Conservation (phyloP, 1,140 invertebrate genomes). For the Drosophila malerkotliana region DNA sequence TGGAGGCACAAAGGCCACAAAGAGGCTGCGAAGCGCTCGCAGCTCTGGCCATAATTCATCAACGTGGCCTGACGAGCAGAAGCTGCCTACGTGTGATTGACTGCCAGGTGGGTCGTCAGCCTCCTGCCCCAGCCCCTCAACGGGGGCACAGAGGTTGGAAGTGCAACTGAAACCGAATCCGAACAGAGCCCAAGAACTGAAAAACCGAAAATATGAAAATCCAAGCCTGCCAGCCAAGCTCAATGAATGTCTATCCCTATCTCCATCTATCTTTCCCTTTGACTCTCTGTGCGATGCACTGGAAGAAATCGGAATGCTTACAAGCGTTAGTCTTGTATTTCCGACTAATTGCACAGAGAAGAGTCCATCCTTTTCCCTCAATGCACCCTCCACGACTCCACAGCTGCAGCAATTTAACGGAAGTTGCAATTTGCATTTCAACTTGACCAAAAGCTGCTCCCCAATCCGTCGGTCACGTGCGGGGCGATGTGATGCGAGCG, state of each 20-base stretch:
- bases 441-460: constrained; percentile 67
- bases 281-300: constrained; percentile 1
- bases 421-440: constrained; percentile 81
- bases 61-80: constrained; percentile 45
- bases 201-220: constrained; percentile 43
- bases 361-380: background rate
- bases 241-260: constrained; percentile 36
- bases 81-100: constrained; percentile 69
- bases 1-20: constrained; percentile 34
- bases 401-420: constrained; percentile 70
- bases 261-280: constrained; percentile 8
- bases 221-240: constrained; percentile 26
- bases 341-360: too few relatives aligned
- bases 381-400: constrained; percentile 16
- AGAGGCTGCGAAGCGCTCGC: constrained; percentile 16
- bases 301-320: background rate
- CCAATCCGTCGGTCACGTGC: constrained; percentile 55
- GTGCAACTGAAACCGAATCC: constrained; percentile 27
- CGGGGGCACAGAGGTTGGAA: background rate
- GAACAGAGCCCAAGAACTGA: constrained; percentile 24
- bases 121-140: background rate
- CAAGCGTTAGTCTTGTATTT: background rate
- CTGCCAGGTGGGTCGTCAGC: constrained; percentile 30
- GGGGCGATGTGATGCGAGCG: constrained; percentile 33
- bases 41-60: constrained; percentile 47